phyloP scores from a whole-genome alignment of 1,140 invertebrate genomes.

The Globodera ellingtonae region DNA sequence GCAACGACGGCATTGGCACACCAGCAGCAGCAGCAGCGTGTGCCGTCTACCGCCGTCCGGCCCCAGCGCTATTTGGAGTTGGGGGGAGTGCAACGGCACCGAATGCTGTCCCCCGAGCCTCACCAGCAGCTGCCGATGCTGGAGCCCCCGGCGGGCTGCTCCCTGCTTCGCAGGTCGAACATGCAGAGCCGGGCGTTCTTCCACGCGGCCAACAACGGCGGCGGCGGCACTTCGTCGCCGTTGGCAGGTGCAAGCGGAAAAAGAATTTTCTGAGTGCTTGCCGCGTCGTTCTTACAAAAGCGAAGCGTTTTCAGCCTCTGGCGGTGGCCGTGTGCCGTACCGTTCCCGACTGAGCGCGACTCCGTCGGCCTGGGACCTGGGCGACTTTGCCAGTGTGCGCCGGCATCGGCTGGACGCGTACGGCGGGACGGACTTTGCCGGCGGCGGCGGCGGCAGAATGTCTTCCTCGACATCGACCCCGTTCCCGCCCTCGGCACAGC shows the following conservation, averaged over 20 bases:
- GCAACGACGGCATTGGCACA: background rate
- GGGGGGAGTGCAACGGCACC: background rate
- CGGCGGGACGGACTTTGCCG: background rate
- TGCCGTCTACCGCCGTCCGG: background rate
- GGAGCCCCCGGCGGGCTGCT: conserved; percentile 2
- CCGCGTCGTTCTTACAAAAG: background rate
- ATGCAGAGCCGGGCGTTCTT: conserved; percentile 36
- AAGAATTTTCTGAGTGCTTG: background rate
- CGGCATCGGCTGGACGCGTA: conserved; percentile 17
- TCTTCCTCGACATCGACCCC: background rate
- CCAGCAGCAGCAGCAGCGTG: background rate
- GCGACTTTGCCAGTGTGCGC: conserved; percentile 39
- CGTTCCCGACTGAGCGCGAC: conserved; percentile 8
- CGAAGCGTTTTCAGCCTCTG: background rate
- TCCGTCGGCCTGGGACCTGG: conserved; percentile 31
- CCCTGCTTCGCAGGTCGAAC: conserved; percentile 28
- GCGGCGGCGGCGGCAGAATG: conserved; percentile 25
- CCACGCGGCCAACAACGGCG: conserved; percentile 11
- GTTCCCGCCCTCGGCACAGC: conserved; percentile 10
- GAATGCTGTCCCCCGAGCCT: conserved; percentile 32
- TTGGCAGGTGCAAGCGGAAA: background rate
- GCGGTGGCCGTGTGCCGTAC: conserved; percentile 13
- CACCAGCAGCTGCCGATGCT: background rate
- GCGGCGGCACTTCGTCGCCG: background rate
- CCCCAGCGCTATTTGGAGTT: background rate